These are phyloP conservation scores for Drosophila tristis DNA, from an alignment of 1,140 invertebrate species.

Conservation along the genomic window DNA sequence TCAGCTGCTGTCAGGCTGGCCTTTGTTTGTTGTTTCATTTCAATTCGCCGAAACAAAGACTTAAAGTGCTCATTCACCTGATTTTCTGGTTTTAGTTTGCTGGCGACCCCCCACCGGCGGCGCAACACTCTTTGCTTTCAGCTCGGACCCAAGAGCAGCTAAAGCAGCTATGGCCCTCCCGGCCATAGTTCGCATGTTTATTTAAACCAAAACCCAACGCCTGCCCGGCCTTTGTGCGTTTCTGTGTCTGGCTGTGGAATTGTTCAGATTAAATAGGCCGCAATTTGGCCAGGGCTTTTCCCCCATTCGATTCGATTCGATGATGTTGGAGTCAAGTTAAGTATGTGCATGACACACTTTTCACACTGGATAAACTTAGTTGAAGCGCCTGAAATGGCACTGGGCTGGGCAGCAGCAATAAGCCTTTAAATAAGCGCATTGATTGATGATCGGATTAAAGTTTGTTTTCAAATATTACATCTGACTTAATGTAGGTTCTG, in stretches of 20 bases:
- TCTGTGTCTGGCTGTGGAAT: constrained; percentile 38
- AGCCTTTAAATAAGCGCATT: constrained; percentile 25
- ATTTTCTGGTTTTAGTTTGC: constrained; percentile 62
- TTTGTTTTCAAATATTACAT: not conserved
- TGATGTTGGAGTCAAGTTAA: not conserved
- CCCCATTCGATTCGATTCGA: constrained; percentile 18
- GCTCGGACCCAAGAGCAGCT: not conserved
- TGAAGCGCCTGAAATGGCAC: not conserved
- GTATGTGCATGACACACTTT: constrained; percentile 38
- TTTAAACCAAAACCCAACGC: constrained; percentile 58
- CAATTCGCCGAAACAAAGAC: constrained; percentile 78
- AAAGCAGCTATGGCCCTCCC: not conserved
- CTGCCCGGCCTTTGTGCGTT: constrained; percentile 33
- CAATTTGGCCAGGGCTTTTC: constrained; percentile 51
- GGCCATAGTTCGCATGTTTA: constrained; percentile 62
- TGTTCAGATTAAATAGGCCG: constrained; percentile 70
- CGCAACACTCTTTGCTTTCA: constrained; percentile 49
- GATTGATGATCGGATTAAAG: constrained; percentile 30
- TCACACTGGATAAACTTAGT: constrained; percentile 6
- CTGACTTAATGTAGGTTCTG: not conserved
- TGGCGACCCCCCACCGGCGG: too few species aligned
- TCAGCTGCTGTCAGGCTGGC: constrained; percentile 36
- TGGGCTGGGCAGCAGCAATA: not conserved
- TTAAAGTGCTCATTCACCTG: constrained; percentile 81
- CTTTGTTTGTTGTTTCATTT: constrained; percentile 80